Evolutionary conservation across 2,888 invertebrate species (phyloP).

Genomic region (Copidosoma aretas): DNA sequence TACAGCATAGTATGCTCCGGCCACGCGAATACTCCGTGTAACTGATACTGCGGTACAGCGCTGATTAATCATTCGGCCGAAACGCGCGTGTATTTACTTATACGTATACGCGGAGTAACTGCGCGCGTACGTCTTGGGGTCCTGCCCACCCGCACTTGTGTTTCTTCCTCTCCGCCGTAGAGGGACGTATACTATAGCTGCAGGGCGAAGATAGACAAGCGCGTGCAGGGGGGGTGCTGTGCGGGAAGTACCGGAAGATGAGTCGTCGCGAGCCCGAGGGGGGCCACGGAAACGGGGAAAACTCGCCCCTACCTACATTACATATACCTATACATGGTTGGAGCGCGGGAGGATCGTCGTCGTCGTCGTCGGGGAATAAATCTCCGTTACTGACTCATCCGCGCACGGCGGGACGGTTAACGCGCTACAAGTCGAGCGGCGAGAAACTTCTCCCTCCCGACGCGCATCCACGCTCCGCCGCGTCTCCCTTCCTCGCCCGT

Average conservation of each 20-base stretch:
- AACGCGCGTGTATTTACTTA: conserved; percentile 1
- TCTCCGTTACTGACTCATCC: conserved; percentile 32
- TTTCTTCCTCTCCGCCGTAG: not conserved
- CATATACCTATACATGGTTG: not conserved
- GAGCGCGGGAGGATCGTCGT: not conserved
- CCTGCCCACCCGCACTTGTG: not conserved
- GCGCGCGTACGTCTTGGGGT: too few species aligned
- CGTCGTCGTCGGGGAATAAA: conserved; percentile 23
- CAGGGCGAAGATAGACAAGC: conserved; percentile 14
- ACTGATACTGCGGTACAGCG: conserved; percentile 24
- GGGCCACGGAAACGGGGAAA: conserved; percentile 28
- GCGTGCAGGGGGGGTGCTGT: conserved; percentile 9
- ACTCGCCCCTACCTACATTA: not conserved
- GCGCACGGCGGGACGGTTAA: conserved; percentile 10
- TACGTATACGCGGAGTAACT: not conserved
- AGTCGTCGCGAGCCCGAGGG: conserved; percentile 26
- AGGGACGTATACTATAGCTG: not conserved
- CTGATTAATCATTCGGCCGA: conserved; percentile 36
- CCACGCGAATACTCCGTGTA: conserved; percentile 12
- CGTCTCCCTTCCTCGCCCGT: not conserved
- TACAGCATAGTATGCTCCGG: too few species aligned
- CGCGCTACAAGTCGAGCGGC: conserved; percentile 8
- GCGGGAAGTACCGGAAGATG: conserved; percentile 31
- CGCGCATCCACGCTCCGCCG: not conserved
- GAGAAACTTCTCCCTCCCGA: conserved; percentile 26